Evolutionary conservation across 2,888 invertebrate genomes (phyloP).

Genomic region (Rhyacophila evoluta): DNA sequence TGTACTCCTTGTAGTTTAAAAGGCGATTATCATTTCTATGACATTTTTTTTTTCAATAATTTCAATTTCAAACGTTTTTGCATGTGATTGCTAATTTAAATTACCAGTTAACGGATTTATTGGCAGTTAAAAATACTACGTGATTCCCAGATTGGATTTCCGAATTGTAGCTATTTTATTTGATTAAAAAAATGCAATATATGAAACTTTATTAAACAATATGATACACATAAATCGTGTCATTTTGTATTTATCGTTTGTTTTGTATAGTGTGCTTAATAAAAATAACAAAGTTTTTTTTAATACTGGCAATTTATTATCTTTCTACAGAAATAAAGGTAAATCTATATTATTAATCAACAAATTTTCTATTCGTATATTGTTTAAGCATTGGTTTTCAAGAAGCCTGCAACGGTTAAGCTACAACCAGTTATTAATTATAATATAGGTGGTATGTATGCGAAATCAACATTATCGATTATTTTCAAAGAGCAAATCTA

Average conservation of each 20-base stretch:
- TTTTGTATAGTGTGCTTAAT: not conserved
- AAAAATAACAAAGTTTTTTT: not conserved
- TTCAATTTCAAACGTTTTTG: too few relatives aligned
- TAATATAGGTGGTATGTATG: not conserved
- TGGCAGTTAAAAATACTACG: too few relatives aligned
- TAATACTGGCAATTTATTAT: not conserved
- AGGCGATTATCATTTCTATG: too few relatives aligned
- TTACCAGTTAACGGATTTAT: too few relatives aligned
- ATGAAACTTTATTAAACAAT: too few relatives aligned
- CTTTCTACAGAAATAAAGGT: slow-evolving; percentile 24
- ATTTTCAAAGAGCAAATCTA: slow-evolving; percentile 5
- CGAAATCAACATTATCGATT: not conserved
- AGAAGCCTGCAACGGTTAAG: not conserved
- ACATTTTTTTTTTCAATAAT: too few relatives aligned
- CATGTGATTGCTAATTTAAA: too few relatives aligned
- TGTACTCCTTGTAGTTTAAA: too few relatives aligned
- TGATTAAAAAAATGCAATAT: too few relatives aligned
- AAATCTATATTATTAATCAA: slow-evolving; percentile 12
- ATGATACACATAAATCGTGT: too few relatives aligned
- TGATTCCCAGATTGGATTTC: too few relatives aligned
- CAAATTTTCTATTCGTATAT: not conserved
- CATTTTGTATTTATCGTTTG: not conserved
- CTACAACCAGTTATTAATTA: not conserved
- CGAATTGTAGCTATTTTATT: too few relatives aligned
- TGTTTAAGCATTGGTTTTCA: slow-evolving; percentile 1